phyloP scores from a whole-genome alignment of 1,140 invertebrate species.

The Schlechtendalia chinensis region DNA sequence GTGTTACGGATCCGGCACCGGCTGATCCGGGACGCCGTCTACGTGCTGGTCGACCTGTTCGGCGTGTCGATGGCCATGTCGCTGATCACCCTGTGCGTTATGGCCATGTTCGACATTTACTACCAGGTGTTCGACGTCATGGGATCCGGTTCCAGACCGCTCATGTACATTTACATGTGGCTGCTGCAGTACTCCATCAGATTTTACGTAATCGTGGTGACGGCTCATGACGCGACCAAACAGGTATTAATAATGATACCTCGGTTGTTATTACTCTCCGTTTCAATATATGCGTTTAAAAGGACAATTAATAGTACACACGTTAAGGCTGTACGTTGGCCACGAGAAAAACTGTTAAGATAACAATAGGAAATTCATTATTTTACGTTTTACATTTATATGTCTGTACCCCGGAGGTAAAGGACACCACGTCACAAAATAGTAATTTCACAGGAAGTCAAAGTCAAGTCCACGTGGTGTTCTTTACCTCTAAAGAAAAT shows the following conservation, averaged over 20 bases:
- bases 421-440: no score
- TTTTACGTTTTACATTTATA: no score
- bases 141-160: background rate
- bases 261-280: no score
- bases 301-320: no score
- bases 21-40: background rate
- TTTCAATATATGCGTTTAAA: no score
- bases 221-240: constrained; percentile 1
- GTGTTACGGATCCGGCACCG: constrained; percentile 1
- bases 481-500: no score
- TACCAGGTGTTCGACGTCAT: background rate
- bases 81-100: background rate
- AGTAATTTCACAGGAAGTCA: no score
- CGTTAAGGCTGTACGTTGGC: no score
- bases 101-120: constrained; percentile 31
- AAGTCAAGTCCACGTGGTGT: no score
- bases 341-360: no score
- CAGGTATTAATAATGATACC: background rate
- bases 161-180: constrained; percentile 24
- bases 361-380: no score
- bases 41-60: background rate
- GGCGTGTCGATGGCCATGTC: background rate
- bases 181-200: constrained; percentile 10
- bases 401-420: no score
- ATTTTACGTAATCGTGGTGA: background rate